A percentile compares a stretch with the other conserved stretches of the same genome.
phyloP scores from a whole-genome alignment of 2,797 vertebrate species.

The Sus cebifrons region DNA sequence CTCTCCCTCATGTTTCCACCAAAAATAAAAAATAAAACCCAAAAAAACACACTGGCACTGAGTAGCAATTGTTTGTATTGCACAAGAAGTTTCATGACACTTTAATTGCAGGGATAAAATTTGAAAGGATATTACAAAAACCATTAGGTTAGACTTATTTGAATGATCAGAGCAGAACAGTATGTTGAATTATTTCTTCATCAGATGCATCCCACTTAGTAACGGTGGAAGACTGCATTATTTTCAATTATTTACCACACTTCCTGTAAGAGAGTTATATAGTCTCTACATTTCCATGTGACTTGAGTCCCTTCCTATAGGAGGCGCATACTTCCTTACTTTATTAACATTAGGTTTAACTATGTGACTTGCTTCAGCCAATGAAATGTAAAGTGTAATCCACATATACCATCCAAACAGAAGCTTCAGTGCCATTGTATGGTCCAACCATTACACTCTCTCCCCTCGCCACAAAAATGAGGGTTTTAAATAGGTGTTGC shows the following conservation, averaged over 20 bases:
- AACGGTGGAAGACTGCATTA: background rate
- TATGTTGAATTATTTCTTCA: slow-evolving; percentile 29
- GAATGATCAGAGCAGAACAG: slow-evolving; percentile 1
- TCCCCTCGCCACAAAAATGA: background rate
- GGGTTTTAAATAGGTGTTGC: background rate
- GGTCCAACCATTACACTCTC: background rate
- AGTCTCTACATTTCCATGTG: background rate
- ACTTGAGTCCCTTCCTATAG: background rate
- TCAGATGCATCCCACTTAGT: slow-evolving; percentile 8
- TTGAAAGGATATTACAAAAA: slow-evolving; percentile 1
- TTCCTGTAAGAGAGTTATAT: background rate
- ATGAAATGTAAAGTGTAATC: background rate
- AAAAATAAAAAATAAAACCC: background rate
- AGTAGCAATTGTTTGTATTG: background rate
- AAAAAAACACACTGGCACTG: background rate
- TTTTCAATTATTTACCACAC: slow-evolving; percentile 17
- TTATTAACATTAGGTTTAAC: slow-evolving; percentile 29
- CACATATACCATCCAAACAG: background rate
- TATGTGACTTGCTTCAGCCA: background rate
- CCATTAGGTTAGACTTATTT: background rate
- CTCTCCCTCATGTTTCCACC: background rate
- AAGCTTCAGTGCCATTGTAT: background rate
- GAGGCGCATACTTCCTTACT: background rate
- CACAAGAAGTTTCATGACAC: background rate
- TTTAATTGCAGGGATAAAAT: slow-evolving; percentile 44